Conservation (phyloP, 2,888 invertebrate genomes). For the Caenorhabditis doughertyi region DNA sequence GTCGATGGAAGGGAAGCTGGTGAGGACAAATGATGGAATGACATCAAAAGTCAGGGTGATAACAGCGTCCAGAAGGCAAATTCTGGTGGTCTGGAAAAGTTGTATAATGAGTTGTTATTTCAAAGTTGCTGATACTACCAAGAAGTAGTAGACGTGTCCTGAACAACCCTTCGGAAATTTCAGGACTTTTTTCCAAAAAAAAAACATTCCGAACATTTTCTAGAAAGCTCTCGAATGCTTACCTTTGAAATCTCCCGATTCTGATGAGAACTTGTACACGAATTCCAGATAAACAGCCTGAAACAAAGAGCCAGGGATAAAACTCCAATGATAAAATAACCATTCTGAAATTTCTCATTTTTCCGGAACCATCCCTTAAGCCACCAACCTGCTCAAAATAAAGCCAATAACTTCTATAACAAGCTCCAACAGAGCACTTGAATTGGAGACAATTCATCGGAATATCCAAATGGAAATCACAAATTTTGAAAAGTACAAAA, state of each 20-base stretch:
- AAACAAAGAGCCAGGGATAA: not conserved
- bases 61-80: not conserved
- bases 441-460: not conserved
- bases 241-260: not conserved
- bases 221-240: not conserved
- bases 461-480: constrained; percentile 1
- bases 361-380: not conserved
- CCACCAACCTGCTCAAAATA: too few relatives aligned
- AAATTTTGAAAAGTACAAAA: not conserved
- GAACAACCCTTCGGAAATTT: too few relatives aligned
- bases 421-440: too few relatives aligned
- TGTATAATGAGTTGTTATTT: not conserved
- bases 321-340: not conserved
- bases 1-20: not conserved
- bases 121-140: too few relatives aligned
- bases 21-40: not conserved
- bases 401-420: too few relatives aligned
- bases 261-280: not conserved
- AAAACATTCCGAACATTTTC: not conserved
- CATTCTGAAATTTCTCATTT: not conserved
- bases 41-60: constrained; percentile 3
- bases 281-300: not conserved
- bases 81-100: constrained; percentile 4
- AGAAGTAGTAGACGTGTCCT: too few relatives aligned
- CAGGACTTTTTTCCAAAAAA: too few relatives aligned